Base-by-base conservation (phyloP, 2,797 vertebrate genomes). In the Labeo calbasu region DNA sequence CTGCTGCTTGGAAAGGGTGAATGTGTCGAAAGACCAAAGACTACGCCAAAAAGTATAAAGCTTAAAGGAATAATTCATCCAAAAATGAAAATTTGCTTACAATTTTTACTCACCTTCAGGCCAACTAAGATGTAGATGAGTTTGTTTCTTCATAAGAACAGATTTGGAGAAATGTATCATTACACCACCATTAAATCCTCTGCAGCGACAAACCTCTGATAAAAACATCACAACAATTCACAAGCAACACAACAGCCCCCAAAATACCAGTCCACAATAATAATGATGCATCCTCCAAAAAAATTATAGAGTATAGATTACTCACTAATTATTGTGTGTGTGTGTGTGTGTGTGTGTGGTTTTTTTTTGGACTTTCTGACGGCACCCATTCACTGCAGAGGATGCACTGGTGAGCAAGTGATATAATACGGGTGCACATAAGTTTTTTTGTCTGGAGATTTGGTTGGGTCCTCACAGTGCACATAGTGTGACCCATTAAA, bases 21-120 rank as follows among this genome's bases (percentile, higher is more conserved):
- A 63, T 43, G 21, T 75, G 46, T 83, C 43, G 40, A 79, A 69
- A 77, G 81, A 83, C 81, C 63, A 77, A 83, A 83, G 23, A 83
- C n/a, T 66, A 11, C 32, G 21, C 72, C 81, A 75, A 55, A 82
- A 65, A 73, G 23, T 40, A 66, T 77, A 65, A 73, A 76, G 85
- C 48, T 82, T 82, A 10, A 66, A 36, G 28, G 8, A 66, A 7
- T 32, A 32, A 15, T 65, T 65, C 15, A 9, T 7, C 25, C 63
- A 9, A 32, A 65, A 63, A 65, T 2, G 0, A 32, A 17, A 65
- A 65, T 65, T 32, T 32, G 23, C 25, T 15, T 7, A 65, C 6
- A 65, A 57, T 57, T 57, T 57, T 57, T 57, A n/a, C 55, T 57
- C 7, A 4, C 9, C 19, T 9, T n/a, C 2, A 57, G 21, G 19